Evolutionary conservation across 2,888 invertebrate genomes (phyloP).

Genomic region (Pecten maximus): DNA sequence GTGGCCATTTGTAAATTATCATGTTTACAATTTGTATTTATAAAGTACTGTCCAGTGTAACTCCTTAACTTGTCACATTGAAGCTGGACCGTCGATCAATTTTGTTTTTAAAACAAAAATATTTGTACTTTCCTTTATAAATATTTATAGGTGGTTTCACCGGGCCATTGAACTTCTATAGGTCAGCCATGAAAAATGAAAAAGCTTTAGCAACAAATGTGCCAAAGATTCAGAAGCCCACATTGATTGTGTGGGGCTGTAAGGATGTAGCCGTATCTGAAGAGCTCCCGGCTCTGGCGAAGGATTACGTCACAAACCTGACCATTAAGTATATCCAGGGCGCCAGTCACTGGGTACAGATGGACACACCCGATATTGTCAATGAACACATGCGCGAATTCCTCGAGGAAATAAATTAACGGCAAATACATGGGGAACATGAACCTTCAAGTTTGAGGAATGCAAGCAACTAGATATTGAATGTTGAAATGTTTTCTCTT

Average conservation of each 20-base stretch:
- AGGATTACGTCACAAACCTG: conserved; percentile 85
- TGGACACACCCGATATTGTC: conserved; percentile 87
- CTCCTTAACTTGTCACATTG: no score
- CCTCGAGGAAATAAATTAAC: conserved; percentile 49
- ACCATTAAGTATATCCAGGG: conserved; percentile 87
- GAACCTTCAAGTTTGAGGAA: background rate
- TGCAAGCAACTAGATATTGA: background rate
- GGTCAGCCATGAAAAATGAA: conserved; percentile 82
- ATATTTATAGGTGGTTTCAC: conserved; percentile 88
- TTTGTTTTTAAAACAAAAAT: no score
- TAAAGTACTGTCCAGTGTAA: no score
- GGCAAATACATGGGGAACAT: background rate
- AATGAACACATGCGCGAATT: conserved; percentile 87
- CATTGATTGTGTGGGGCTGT: conserved; percentile 73
- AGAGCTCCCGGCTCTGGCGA: conserved; percentile 60
- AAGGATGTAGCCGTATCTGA: conserved; percentile 66
- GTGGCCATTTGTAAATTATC: no score
- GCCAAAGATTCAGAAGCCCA: conserved; percentile 58
- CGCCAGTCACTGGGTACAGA: conserved; percentile 90
- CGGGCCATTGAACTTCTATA: conserved; percentile 89
- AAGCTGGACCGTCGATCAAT: no score
- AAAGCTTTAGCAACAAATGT: background rate
- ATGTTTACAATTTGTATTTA: no score
- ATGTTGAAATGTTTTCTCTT: no score
- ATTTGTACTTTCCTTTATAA: no score